Evolutionary conservation across 2,113 vertebrate genomes (phyloP).

Genomic region (Tetrao urogallus): DNA sequence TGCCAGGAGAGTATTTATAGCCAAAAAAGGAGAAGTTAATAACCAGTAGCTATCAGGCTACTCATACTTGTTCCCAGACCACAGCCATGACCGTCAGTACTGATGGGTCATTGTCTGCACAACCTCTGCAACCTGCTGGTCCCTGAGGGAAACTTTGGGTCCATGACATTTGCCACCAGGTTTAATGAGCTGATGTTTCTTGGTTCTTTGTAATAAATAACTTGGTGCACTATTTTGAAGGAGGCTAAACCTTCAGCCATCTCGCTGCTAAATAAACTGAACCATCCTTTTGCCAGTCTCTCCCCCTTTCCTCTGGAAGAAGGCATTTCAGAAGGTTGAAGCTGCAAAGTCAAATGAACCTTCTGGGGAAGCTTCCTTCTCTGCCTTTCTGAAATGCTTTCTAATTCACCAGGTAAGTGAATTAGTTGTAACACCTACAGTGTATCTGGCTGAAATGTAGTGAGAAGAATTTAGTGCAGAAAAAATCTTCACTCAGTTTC

Average conservation of each 20-base stretch:
- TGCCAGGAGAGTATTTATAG: neutral
- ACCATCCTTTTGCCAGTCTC: neutral
- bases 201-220: neutral
- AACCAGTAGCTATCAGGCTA: neutral
- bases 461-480: neutral
- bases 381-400: neutral
- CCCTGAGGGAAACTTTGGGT: neutral
- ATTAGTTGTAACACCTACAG: neutral
- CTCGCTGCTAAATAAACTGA: neutral
- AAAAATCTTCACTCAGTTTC: neutral
- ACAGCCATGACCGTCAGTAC: neutral
- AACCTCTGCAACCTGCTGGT: neutral
- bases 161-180: neutral
- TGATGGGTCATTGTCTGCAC: rapidly evolving
- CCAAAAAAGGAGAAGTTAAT: neutral
- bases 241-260: neutral
- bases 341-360: neutral
- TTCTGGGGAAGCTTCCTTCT: neutral
- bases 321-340: neutral
- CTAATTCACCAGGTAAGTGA: neutral
- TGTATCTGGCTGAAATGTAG: neutral
- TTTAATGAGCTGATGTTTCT: neutral
- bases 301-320: neutral
- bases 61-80: neutral
- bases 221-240: neutral